Evolutionary conservation across 30 jellyfish, hydroid and myxozoan genomes (phyloP).

Genomic region (Hydra vulgaris): DNA sequence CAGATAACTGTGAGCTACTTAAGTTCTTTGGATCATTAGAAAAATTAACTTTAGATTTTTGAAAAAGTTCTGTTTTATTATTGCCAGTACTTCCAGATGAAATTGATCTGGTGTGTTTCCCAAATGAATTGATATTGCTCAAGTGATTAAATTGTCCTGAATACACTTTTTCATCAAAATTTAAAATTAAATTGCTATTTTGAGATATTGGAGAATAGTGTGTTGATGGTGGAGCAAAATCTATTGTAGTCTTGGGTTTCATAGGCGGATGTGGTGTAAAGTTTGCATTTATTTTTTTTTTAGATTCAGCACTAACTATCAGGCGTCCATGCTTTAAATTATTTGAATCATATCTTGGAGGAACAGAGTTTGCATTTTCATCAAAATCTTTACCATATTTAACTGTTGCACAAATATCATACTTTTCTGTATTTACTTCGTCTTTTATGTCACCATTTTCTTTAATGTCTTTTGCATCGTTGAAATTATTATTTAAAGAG

Average conservation of each 20-base stretch:
- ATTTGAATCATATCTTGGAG: slow-evolving; percentile 8
- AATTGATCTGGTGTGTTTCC: not conserved
- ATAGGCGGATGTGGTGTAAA: slow-evolving; percentile 32
- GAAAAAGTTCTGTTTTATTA: not conserved
- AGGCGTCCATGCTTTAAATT: slow-evolving; percentile 16
- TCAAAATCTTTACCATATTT: not conserved
- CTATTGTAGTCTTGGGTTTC: not conserved
- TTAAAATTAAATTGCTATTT: not conserved
- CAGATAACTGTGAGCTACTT: too few species aligned
- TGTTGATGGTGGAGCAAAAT: not conserved
- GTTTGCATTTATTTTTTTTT: not conserved
- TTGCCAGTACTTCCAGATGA: not conserved
- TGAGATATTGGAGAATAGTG: not conserved
- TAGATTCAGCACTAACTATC: slow-evolving; percentile 21
- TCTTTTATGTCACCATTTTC: too few species aligned
- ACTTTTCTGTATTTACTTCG: too few species aligned
- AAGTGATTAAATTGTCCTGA: not conserved
- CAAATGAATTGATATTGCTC: not conserved
- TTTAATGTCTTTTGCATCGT: slow-evolving; percentile 1
- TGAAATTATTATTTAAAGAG: not conserved
- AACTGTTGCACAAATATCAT: too few species aligned
- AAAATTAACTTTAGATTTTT: not conserved
- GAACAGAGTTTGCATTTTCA: slow-evolving; percentile 6
- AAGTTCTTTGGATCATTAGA: not conserved
- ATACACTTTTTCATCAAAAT: not conserved